These are phyloP conservation scores for Andrena haemorrhoa DNA, from an alignment of 2,888 invertebrate genomes.

Conservation along the genomic window DNA sequence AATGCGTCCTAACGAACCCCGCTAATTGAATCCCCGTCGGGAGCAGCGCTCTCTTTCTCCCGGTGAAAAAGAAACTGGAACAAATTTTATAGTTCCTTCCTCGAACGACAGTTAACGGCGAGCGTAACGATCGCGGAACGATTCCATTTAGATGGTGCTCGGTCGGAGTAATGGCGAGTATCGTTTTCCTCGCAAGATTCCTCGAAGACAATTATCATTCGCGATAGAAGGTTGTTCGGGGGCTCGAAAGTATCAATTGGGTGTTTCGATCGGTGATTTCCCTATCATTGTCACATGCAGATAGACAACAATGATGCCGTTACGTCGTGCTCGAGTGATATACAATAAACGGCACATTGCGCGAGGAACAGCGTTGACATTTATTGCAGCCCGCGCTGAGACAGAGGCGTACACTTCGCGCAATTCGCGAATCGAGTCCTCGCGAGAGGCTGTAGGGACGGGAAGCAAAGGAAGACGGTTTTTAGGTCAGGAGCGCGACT, in stretches of 20 bases:
- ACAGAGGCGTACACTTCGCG: conserved; percentile 19
- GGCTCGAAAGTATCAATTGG: background rate
- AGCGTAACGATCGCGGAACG: conserved; percentile 44
- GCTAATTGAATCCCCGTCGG: conserved; percentile 38
- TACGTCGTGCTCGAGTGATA: conserved; percentile 17
- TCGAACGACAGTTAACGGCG: conserved; percentile 43
- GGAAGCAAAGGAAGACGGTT: conserved; percentile 57
- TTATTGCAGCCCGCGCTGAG: conserved; percentile 11
- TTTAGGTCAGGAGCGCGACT: conserved; percentile 67
- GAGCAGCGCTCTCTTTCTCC: conserved; percentile 3
- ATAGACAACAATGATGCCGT: background rate
- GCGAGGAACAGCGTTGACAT: background rate
- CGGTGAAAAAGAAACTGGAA: conserved; percentile 39
- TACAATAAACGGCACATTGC: conserved; percentile 25
- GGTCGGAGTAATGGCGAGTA: background rate
- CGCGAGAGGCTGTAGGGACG: conserved; percentile 14
- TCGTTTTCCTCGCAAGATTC: conserved; percentile 31
- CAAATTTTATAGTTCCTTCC: conserved; percentile 45
- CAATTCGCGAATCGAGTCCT: conserved; percentile 56
- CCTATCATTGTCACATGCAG: conserved; percentile 1
- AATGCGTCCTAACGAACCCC: conserved; percentile 39
- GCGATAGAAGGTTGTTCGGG: conserved; percentile 2
- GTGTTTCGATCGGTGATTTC: conserved; percentile 9
- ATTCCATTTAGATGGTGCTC: conserved; percentile 33
- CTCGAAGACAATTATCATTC: conserved; percentile 34